Conservation (phyloP, 2,888 invertebrate genomes). For the Anodontia alba region DNA sequence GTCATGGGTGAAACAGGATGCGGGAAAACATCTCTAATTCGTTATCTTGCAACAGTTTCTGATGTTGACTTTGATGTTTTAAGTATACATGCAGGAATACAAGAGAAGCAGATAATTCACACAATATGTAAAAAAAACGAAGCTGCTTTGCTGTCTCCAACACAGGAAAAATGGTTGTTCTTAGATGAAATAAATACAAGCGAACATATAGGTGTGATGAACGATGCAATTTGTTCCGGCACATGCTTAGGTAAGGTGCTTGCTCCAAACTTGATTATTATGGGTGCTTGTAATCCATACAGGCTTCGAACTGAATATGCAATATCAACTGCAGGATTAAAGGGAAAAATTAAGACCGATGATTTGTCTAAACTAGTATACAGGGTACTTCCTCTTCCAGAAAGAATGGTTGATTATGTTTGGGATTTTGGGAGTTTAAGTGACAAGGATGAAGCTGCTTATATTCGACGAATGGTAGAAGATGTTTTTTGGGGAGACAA, state of each 20-base stretch:
- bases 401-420: slow-evolving; percentile 70
- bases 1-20: slow-evolving; percentile 78
- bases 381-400: slow-evolving; percentile 72
- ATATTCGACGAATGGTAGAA: slow-evolving; percentile 56
- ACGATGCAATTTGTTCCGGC: slow-evolving; percentile 65
- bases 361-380: slow-evolving; percentile 68
- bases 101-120: slow-evolving; percentile 45
- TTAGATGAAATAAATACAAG: slow-evolving; percentile 75
- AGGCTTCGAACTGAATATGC: slow-evolving; percentile 53
- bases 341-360: slow-evolving; percentile 66
- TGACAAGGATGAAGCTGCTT: slow-evolving; percentile 62
- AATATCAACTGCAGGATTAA: slow-evolving; percentile 65
- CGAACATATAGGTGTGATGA: slow-evolving; percentile 65
- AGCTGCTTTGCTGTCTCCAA: slow-evolving; percentile 27
- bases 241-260: slow-evolving; percentile 55
- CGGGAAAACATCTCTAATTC: slow-evolving; percentile 73
- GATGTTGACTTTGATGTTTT: slow-evolving; percentile 60
- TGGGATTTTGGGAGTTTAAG: slow-evolving; percentile 74
- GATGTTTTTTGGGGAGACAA: slow-evolving; percentile 20
- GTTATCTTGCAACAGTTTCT: slow-evolving; percentile 64
- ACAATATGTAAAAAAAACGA: slow-evolving; percentile 42
- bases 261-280: slow-evolving; percentile 63
- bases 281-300: slow-evolving; percentile 75
- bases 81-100: slow-evolving; percentile 71
- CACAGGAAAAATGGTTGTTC: slow-evolving; percentile 65